Evolutionary conservation across 2,888 invertebrate species (phyloP), one percentile per base, ranked within the genome.

Genomic region (Eutolmus rufibarbis): DNA sequence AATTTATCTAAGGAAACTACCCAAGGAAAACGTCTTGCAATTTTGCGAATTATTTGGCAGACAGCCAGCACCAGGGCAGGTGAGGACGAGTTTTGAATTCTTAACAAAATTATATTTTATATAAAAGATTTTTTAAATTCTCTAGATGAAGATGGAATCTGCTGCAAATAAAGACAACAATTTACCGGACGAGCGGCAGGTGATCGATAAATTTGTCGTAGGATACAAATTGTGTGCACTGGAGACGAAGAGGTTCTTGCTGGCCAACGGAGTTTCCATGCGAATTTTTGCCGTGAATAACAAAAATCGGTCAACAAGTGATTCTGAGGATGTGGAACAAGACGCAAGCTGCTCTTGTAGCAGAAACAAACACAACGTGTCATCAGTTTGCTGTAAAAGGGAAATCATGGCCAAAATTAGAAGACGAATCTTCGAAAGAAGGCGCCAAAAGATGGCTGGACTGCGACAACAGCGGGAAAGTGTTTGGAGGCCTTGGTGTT

Each of bases 371-470:
- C 28, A 5, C 3, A 76, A 40, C 3, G 0, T 76, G 40, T n/a
- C 14, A 16, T 37, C 40, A 16, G 19, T 28, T 76, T 76, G 76
- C n/a, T 84, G 84, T 16, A 84, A 84, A 23, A 28, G 37, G 16
- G 84, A 84, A 66, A 84, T 84, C 19, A 74, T 84, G 84, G 74
- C 37, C 23, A 84, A 84, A 84, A 84, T 84, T 19, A 66, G 84
- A 23, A 74, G 43, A 74, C 57, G 43, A 37, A 84, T 84, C 16
- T 84, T 84, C 40, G 84, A 84, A 40, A 84, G 84, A 31, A 84
- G 74, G 40, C 84, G 84, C 5, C 84, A 84, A 74, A 84, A 84
- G 34, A 7, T 84, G 40, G 84, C 84, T 37, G 51, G 31, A 5
- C 34, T 84, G 28, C 66, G 84, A 23, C 84, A 40, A 23, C 57